phyloP scores from a whole-genome alignment of 2,113 vertebrate genomes.

The Lasiurus cinereus region DNA sequence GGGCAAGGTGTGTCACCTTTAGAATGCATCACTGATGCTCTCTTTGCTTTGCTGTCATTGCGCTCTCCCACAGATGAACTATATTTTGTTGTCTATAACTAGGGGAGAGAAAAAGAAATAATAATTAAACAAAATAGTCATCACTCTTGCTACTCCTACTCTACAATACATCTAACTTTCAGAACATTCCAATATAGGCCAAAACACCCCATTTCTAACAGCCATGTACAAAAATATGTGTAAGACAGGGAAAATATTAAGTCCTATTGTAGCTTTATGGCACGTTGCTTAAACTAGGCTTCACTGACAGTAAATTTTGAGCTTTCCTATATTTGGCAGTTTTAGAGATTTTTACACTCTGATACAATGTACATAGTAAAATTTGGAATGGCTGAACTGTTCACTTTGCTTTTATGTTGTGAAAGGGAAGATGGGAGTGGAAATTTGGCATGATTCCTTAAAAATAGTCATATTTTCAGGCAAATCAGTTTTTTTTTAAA shows the following conservation, averaged over 20 bases:
- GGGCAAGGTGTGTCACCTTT: neutral
- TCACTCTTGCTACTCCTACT: neutral
- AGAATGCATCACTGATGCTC: neutral
- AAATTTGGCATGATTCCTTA: slow-evolving; percentile 43
- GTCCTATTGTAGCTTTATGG: slow-evolving; percentile 14
- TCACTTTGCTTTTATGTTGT: neutral
- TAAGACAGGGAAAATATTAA: slow-evolving; percentile 1
- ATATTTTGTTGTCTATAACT: neutral
- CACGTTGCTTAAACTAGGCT: slow-evolving; percentile 13
- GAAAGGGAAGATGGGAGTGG: slow-evolving; percentile 14
- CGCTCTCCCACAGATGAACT: neutral
- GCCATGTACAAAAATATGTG: neutral
- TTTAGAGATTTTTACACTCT: slow-evolving; percentile 54
- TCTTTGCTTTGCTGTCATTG: neutral
- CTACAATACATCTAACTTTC: neutral
- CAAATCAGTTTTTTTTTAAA: slow-evolving; percentile 23
- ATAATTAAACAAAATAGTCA: neutral
- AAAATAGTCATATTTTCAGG: neutral
- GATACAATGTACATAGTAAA: slow-evolving; percentile 20
- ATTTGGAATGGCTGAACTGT: neutral
- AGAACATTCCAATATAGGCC: neutral
- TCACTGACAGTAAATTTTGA: slow-evolving; percentile 13
- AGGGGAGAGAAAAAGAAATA: neutral
- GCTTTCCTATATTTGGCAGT: slow-evolving; percentile 44
- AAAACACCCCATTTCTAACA: neutral